Evolutionary conservation across 2,113 vertebrate species (phyloP), one percentile per base, ranked within the genome.

Genomic region (Pteruthius melanotis): DNA sequence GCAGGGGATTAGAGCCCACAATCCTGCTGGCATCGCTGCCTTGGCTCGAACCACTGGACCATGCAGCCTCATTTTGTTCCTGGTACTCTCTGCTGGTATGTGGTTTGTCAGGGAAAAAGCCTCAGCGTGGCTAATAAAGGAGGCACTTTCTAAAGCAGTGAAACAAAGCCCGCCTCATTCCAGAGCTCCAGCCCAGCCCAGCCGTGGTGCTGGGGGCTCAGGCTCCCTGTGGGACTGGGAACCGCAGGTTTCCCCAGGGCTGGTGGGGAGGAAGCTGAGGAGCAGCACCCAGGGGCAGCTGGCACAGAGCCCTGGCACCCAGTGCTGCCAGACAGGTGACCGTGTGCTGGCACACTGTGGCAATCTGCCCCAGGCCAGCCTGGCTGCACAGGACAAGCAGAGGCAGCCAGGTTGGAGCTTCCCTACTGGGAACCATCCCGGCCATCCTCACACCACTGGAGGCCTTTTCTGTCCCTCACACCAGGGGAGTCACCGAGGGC

Each of bases 1-100:
- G 95, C 87, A 53, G 94, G 94, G 91, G 94, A 96, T 95, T 95
- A 96, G 93, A 94, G 87, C 95, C 87, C 91, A 85, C 95, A 95
- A 11, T 95, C 91, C 95, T 39, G 82, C 63, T 94, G 94, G 94
- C 96, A 95, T 71, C 3, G 3, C 80, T 75, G 93, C 81, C 94
- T 91, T 89, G 94, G 94, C 91, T 87, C 3, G 7, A 94, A 33
- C 65, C 91, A 85, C 70, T 83, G 89, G 84, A 95, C 94, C 82
- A 70, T 82, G 93, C 87, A 84, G 91, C 95, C 75, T 77, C 83
- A n/a, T 81, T 94, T 94, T 94, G 94, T 95, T 93, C 75, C 91
- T 70, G 75, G 70, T 74, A n/a, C 93, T 95, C 80, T 83, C 75
- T 54, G 87, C 87, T 74, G 87, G 75, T 77, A 81, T 95, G 94